Base-by-base conservation (phyloP, 2,113 vertebrate genomes). In the Phaethon lepturus region DNA sequence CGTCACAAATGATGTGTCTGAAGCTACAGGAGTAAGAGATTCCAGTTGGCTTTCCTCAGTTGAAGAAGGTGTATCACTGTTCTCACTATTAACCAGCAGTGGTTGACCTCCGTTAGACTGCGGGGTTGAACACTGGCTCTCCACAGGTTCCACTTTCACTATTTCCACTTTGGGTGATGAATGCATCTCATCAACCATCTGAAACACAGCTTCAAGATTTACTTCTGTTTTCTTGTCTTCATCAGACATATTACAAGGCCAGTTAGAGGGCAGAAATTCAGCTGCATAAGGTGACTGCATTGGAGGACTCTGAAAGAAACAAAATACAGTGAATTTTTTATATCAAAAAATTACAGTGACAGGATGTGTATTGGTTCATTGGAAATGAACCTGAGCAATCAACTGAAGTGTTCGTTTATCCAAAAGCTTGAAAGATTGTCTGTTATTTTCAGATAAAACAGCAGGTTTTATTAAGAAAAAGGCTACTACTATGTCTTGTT, bases 191-290 rank as follows among this genome's bases (percentile, higher is more conserved):
- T 98, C 98, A 49, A 98, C 98, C 38, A 98, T 97, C 94, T 98
- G 98, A 97, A 99, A 99, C 92, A 98, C 96, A n/a, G 90, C 95
- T 75, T 99, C 98, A 80, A 99, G 93, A 92, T 97, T 98, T 62
- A 98, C 87, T 76, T 98, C 97, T 52, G 84, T 91, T 86, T 98
- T 98, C 90, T 98, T 98, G 80, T 62, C 84, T 77, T 98, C 98
- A 79, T 98, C 96, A 69, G 93, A 92, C 53, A 97, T 66, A 80
- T 62, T 87, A 78, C 84, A 96, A 47, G 95, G 86, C 94, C 96
- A 97, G 77, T 94, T 91, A 82, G 94, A 93, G 86, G 96, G 79
- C 81, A 98, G 86, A 78, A 97, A 96, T 71, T 97, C 97, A 87
- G 98, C 74, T 68, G 97, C 94, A 88, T 97, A 98, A 66, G 97